Evolutionary conservation across 2,797 vertebrate genomes (phyloP).

Genomic region (Pseudocheirus occidentalis): DNA sequence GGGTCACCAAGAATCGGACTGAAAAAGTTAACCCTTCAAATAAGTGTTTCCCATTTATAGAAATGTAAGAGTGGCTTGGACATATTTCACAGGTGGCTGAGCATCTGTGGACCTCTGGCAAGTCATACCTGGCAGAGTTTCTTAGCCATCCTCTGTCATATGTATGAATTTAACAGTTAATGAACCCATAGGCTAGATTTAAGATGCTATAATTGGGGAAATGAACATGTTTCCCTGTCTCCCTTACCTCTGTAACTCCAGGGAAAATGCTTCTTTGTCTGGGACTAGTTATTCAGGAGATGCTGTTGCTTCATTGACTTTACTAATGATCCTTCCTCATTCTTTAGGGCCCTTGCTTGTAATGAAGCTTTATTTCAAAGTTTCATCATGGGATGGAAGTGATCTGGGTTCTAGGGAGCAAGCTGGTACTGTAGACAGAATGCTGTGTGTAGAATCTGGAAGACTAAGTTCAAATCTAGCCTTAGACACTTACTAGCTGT

Average conservation of each 20-base stretch:
- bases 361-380: not conserved
- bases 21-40: not conserved
- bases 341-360: not conserved
- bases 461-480: not conserved
- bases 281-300: not conserved
- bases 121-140: not conserved
- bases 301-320: not conserved
- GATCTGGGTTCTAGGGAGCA: not conserved
- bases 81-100: not conserved
- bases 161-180: not conserved
- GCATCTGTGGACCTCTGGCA: not conserved
- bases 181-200: not conserved
- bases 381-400: not conserved
- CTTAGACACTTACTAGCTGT: not conserved
- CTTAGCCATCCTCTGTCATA: not conserved
- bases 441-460: not conserved
- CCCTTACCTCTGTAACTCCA: not conserved
- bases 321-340: not conserved
- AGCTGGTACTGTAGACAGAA: not conserved
- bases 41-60: conserved; percentile 22
- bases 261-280: not conserved
- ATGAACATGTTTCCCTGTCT: not conserved
- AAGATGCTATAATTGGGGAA: not conserved
- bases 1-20: no score
- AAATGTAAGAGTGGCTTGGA: not conserved